Conservation (phyloP, 2,113 vertebrate species). For the Gorsachius goisagi region DNA sequence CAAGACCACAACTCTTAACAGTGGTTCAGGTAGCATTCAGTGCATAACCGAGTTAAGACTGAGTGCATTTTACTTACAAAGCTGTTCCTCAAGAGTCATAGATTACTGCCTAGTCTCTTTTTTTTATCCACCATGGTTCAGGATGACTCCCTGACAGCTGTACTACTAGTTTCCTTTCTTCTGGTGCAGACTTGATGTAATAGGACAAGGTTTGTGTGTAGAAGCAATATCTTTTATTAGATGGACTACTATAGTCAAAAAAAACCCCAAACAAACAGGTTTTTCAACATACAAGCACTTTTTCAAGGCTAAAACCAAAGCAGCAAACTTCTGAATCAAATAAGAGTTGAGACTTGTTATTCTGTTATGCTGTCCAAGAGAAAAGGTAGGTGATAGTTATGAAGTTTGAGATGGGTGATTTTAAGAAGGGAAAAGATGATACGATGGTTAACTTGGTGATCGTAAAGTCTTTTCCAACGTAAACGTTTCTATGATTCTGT, state of each 20-base stretch:
- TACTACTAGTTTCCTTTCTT: neutral
- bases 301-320: neutral
- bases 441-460: neutral
- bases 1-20: neutral
- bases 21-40: neutral
- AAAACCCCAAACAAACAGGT: neutral
- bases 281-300: neutral
- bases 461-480: too few relatives aligned
- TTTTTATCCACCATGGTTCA: neutral
- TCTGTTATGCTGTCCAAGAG: neutral
- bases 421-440: neutral
- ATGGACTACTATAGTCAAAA: neutral
- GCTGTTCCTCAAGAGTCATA: neutral
- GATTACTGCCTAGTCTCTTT: neutral
- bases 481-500: too few relatives aligned
- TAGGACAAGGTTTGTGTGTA: neutral
- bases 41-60: neutral
- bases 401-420: neutral
- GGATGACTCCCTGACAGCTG: neutral
- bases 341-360: neutral
- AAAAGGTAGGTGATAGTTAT: neutral
- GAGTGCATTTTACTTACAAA: neutral
- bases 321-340: neutral
- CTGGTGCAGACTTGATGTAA: neutral
- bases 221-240: neutral